Conservation (phyloP, 2,113 vertebrate genomes). For the Hyaena hyaena region DNA sequence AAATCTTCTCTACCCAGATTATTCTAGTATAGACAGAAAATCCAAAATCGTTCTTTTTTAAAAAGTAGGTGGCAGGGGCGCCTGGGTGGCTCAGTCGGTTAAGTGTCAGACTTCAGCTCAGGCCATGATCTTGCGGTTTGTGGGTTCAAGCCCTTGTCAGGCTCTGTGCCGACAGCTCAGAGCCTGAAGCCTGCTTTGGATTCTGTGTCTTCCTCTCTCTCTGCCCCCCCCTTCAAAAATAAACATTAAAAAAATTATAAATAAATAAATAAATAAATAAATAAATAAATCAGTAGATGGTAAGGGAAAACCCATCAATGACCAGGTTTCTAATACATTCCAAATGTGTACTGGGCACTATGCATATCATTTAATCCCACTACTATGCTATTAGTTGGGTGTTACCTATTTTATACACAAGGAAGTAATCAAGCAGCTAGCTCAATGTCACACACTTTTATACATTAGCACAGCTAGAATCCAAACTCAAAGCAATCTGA, state of each 20-base stretch:
- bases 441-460: not conserved
- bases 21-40: slow-evolving; percentile 11
- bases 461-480: slow-evolving; percentile 37
- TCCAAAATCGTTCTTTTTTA: slow-evolving; percentile 12
- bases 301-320: not conserved
- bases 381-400: not conserved
- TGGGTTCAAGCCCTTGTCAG: too few species aligned
- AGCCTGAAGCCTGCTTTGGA: too few species aligned
- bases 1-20: not conserved
- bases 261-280: too few species aligned
- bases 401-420: slow-evolving; percentile 40
- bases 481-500: slow-evolving; percentile 26
- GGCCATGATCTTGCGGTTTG: too few species aligned
- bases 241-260: too few species aligned
- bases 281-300: not conserved
- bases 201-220: too few species aligned
- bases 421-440: slow-evolving; percentile 38
- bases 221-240: too few species aligned
- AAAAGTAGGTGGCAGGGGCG: not conserved
- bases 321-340: slow-evolving; percentile 25
- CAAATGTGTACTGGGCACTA: not conserved
- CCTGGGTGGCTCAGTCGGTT: too few species aligned
- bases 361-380: slow-evolving; percentile 20
- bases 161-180: too few species aligned
- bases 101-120: too few species aligned